These are phyloP conservation scores for Phallusia fumigata DNA, from an alignment of 23 tunicate genomes.

Conservation along the genomic window DNA sequence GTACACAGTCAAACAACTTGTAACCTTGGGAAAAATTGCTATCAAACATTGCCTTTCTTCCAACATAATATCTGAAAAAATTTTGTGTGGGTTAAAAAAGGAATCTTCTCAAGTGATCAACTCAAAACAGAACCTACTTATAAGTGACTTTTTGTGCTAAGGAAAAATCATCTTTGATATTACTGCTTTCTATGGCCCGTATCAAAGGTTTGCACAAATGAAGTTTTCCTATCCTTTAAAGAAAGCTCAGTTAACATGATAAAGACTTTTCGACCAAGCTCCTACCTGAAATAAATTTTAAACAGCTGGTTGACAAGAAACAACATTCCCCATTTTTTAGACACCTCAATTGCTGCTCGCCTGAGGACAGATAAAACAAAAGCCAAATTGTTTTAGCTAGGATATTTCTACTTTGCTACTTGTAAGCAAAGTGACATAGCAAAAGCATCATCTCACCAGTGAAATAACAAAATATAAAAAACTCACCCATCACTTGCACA, in stretches of 20 bases:
- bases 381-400: neutral
- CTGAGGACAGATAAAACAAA: constrained; percentile 33
- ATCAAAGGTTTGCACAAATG: constrained; percentile 94
- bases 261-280: neutral
- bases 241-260: neutral
- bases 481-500: constrained; percentile 98
- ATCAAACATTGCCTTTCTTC: constrained; percentile 98
- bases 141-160: constrained; percentile 89
- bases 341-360: constrained; percentile 78
- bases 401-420: neutral
- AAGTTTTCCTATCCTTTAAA: constrained; percentile 78
- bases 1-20: neutral
- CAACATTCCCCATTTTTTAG: constrained; percentile 98
- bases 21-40: constrained; percentile 80
- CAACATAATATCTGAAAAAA: constrained; percentile 77
- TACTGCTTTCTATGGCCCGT: constrained; percentile 90
- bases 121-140: constrained; percentile 43
- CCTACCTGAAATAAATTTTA: constrained; percentile 83
- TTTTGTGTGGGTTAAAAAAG: neutral
- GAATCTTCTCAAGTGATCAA: neutral
- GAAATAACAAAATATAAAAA: neutral
- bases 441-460: neutral
- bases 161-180: constrained; percentile 78
- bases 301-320: constrained; percentile 94
- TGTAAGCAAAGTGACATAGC: neutral